These are phyloP conservation scores for Geotrypetes seraphini DNA, from an alignment of 2,797 vertebrate genomes.

Conservation along the genomic window DNA sequence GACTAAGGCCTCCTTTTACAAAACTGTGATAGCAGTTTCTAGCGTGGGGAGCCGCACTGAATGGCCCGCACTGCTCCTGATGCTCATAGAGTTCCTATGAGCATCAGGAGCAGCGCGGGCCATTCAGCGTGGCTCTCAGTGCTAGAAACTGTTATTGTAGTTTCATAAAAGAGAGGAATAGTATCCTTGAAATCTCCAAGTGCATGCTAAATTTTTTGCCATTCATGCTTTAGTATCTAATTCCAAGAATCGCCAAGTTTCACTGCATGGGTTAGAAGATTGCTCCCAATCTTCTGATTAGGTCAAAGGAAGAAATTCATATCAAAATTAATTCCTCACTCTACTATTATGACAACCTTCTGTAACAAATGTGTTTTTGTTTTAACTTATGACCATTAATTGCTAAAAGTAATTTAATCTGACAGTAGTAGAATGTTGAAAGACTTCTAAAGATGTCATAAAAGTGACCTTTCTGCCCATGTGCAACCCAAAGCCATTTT, in stretches of 20 bases:
- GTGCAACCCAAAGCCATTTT: slow-evolving; percentile 75
- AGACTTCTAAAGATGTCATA: slow-evolving; percentile 83
- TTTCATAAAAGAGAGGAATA: no score
- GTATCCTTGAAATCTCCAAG: slow-evolving; percentile 7
- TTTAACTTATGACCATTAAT: slow-evolving; percentile 92
- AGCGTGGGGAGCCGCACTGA: no score
- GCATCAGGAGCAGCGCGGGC: no score
- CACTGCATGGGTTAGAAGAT: slow-evolving; percentile 54
- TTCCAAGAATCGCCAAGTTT: slow-evolving; percentile 39
- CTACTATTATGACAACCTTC: slow-evolving; percentile 60
- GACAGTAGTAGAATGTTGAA: slow-evolving; percentile 81
- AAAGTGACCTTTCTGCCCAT: slow-evolving; percentile 86
- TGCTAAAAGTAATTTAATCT: slow-evolving; percentile 94
- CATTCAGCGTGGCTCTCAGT: no score
- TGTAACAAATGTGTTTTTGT: slow-evolving; percentile 60
- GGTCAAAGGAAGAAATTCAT: slow-evolving; percentile 54
- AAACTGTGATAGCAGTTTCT: no score
- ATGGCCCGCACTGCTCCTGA: no score
- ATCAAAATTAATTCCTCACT: slow-evolving; percentile 61
- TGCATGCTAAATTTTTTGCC: slow-evolving; percentile 28
- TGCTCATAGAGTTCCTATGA: no score
- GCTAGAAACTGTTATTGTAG: no score
- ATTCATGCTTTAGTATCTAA: slow-evolving; percentile 37
- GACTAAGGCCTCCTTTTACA: no score
- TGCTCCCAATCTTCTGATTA: slow-evolving; percentile 96